Evolutionary conservation across 2,113 vertebrate genomes (phyloP), one percentile per base, ranked within the genome.

Genomic region (Ardeotis arabs): DNA sequence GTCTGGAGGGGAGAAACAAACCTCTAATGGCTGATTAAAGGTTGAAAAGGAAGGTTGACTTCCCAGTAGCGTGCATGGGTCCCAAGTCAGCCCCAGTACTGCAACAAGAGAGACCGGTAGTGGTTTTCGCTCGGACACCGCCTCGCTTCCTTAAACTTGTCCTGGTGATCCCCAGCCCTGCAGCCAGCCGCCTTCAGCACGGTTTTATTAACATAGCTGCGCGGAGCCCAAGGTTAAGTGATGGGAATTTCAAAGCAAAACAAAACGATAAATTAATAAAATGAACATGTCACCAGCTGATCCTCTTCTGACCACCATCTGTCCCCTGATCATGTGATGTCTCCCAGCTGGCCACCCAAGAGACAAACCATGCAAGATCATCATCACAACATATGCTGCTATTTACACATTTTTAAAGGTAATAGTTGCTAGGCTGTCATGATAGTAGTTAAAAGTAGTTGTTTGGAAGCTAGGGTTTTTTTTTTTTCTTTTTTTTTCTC

Each of bases 301-400:
- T 96, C 96, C 95, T 95, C 87, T 96, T 96, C 93, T 92, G 94
- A 91, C 96, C 95, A 95, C 97, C 97, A 97, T 97, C 97, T 97
- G 97, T 97, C 95, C 95, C 78, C 59, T n/a, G 59, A 93, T 96
- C 96, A 97, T 86, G 96, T 97, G 97, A 95, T 31, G 76, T 96
- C 94, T 95, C 97, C 94, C 95, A 97, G 95, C 93, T 97, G 97
- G 96, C 95, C 91, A 89, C 94, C 95, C 89, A 95, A 87, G 93
- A 97, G 87, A 97, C 96, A 93, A 93, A 81, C 93, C 92, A 89
- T 77, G 74, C 89, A 62, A 89, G 91, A 96, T 93, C 96, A 91
- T 93, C 92, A 94, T 52, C 88, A 95, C 93, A 95, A 87, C 96
- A 96, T 95, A 97, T 96, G 96, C 90, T 96, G 90, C 89, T 96